These are phyloP conservation scores for Synchiropus splendidus DNA, from an alignment of 2,113 vertebrate genomes.

Conservation along the genomic window DNA sequence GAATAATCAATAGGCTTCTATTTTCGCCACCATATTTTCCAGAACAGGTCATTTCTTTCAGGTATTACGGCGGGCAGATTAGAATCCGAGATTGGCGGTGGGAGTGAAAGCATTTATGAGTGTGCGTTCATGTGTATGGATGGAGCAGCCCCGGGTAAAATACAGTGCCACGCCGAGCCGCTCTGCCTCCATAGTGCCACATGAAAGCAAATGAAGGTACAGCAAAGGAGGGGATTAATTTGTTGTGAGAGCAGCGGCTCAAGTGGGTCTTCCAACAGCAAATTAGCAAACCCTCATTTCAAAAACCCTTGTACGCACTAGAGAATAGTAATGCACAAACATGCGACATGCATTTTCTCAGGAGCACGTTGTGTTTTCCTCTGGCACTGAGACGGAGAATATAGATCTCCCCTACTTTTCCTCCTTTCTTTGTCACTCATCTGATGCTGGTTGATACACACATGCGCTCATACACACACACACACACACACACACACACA, in stretches of 20 bases:
- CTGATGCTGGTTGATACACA: conserved; percentile 2
- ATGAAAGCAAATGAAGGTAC: conserved; percentile 48
- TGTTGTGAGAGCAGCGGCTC: conserved; percentile 62
- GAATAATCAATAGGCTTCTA: conserved; percentile 56
- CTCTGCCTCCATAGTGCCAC: too few species aligned
- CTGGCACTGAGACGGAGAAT: conserved; percentile 5
- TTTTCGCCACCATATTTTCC: conserved; percentile 39
- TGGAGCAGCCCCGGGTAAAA: conserved; percentile 12
- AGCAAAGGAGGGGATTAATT: conserved; percentile 41
- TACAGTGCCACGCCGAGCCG: too few species aligned
- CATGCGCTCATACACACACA: too few species aligned
- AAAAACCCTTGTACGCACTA: conserved; percentile 40
- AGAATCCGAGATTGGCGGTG: conserved; percentile 45
- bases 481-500: background rate
- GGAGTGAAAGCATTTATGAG: conserved; percentile 27
- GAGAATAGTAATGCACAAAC: conserved; percentile 33
- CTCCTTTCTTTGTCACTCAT: conserved; percentile 5
- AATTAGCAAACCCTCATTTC: conserved; percentile 73
- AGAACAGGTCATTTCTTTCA: conserved; percentile 40
- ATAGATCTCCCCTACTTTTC: conserved; percentile 1
- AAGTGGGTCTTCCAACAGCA: conserved; percentile 74
- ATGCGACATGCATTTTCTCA: conserved; percentile 37
- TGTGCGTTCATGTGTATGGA: conserved; percentile 10
- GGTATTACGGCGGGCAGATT: conserved; percentile 43
- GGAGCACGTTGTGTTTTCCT: conserved; percentile 15